These are phyloP conservation scores for Corydoras sp. DNA, from an alignment of 2,113 vertebrate genomes.

Conservation along the genomic window DNA sequence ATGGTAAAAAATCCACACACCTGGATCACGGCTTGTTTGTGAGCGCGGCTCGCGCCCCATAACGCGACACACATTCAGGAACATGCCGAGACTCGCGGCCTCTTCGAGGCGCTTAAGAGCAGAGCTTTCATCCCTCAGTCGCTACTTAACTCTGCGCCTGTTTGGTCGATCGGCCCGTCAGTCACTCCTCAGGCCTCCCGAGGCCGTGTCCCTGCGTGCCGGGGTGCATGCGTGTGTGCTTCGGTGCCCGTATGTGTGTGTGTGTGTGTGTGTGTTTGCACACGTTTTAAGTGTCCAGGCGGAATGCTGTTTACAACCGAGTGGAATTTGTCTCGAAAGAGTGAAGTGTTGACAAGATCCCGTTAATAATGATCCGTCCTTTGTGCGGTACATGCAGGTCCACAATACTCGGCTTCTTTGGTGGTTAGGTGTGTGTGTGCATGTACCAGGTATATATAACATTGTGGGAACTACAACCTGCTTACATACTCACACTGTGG, in stretches of 20 bases:
- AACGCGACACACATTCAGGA: conserved; percentile 11
- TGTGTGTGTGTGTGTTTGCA: not conserved
- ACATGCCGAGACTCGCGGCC: conserved; percentile 1
- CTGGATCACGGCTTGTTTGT: conserved; percentile 9
- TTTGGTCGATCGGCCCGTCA: conserved; percentile 17
- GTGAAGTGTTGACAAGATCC: conserved; percentile 26
- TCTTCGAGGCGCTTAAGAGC: not conserved
- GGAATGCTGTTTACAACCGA: not conserved
- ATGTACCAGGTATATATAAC: too few relatives aligned
- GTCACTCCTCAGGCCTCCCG: not conserved
- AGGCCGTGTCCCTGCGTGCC: not conserved
- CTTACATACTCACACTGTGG: too few relatives aligned
- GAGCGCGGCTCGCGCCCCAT: not conserved
- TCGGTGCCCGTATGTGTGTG: too few relatives aligned
- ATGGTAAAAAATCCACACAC: conserved; percentile 6
- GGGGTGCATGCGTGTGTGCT: not conserved
- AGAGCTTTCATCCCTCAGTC: conserved; percentile 18
- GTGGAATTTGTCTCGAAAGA: conserved; percentile 9
- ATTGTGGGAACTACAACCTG: too few relatives aligned
- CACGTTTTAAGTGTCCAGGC: not conserved
- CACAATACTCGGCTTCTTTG: conserved; percentile 1
- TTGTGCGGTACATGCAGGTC: conserved; percentile 16
- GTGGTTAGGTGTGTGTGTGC: not conserved
- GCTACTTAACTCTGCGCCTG: not conserved
- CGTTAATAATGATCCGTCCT: conserved; percentile 27